A percentile compares a stretch with the other conserved stretches of the same genome.
Evolutionary conservation across 2,888 invertebrate species (phyloP).

Genomic region (Synergus itoensis): DNA sequence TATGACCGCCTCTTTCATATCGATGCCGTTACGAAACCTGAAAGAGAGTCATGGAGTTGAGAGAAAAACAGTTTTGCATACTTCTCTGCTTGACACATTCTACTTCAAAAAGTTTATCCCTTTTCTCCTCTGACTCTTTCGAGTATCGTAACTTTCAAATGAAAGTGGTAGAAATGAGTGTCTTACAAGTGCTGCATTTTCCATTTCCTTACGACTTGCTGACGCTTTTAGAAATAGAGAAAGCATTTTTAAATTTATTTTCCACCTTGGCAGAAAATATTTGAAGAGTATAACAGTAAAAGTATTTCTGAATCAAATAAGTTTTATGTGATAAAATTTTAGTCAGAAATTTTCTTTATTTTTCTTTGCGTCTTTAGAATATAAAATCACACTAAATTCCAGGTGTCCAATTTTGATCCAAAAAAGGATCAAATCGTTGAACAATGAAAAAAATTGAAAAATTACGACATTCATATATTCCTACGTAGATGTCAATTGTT

Average conservation of each 20-base stretch:
- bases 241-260: background rate
- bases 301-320: background rate
- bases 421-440: too few relatives aligned
- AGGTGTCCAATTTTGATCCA: too few relatives aligned
- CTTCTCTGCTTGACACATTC: background rate
- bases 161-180: slow-evolving; percentile 7
- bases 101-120: slow-evolving; percentile 16
- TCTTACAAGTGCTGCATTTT: slow-evolving; percentile 6
- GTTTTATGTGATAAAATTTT: background rate
- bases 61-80: slow-evolving; percentile 3
- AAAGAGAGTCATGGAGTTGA: slow-evolving; percentile 3
- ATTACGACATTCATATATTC: too few relatives aligned
- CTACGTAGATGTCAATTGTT: too few relatives aligned
- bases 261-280: background rate
- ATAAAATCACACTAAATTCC: too few relatives aligned
- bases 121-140: background rate
- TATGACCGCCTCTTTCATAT: background rate
- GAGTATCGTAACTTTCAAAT: slow-evolving; percentile 2
- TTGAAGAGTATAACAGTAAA: background rate
- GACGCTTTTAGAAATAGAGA: background rate
- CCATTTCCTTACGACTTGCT: slow-evolving; percentile 4
- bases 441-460: too few relatives aligned
- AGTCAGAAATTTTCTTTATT: background rate
- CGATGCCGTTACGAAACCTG: slow-evolving; percentile 13
- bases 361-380: background rate